Evolutionary conservation across 2,113 vertebrate species (phyloP), one percentile per base, ranked within the genome.

Genomic region (Epinephelus fuscoguttatus): DNA sequence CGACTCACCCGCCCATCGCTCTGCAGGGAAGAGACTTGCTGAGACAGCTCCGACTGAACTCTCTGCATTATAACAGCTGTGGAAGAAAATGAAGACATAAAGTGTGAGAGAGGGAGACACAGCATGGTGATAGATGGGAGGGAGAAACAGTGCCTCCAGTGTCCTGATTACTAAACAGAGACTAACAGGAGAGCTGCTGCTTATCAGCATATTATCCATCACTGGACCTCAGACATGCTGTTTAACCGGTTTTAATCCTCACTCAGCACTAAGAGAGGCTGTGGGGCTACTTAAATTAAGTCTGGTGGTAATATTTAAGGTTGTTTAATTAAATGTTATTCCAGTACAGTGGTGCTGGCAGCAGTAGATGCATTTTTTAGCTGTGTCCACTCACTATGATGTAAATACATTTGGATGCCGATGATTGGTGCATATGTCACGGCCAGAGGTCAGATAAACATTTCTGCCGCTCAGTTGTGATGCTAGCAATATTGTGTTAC

Each of bases 11-110:
- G 96, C 59, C 96, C 96, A 25, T 99, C 97, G 0, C 96, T 98
- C 93, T 98, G 97, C 94, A 98, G 95, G 62, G 97, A 98, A 66
- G 97, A 97, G 93, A 99, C 93, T 91, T 98, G 96, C 50, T 99
- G 97, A 78, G 97, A 97, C 0, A 97, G 97, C 85, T 98, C 97
- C 21, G 97, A 96, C 89, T 98, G 97, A 78, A 97, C 96, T 85
- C 97, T 97, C 90, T 97, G 96, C 86, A 98, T 94, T 69, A 99
- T 94, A 78, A 97, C 94, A 87, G 97, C 98, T 96, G 42, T 45
- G 0, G 27, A 83, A 50, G 57, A 78, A 72, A 53, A 45, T 6
- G 9, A 6, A 79, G 0, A 66, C 12, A 47, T 66, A 62, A 40
- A 81, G 52, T 0, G 37, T 45, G 47, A 49, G 63, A 30, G 56